phyloP scores from a whole-genome alignment of 1,140 invertebrate species.

The Trichomalopsis sarcophagae region DNA sequence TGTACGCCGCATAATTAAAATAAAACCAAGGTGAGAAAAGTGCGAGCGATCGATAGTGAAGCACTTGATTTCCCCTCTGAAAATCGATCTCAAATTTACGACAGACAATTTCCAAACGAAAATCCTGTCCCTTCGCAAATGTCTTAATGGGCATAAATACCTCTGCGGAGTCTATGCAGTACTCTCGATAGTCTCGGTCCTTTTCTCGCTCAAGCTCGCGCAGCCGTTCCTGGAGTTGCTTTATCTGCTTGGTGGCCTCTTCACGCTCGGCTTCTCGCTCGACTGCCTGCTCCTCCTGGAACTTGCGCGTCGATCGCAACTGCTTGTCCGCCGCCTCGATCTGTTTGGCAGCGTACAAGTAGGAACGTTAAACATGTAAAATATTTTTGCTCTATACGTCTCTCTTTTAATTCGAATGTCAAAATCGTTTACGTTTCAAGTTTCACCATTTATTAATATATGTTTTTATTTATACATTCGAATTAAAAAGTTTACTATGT shows the following conservation, averaged over 20 bases:
- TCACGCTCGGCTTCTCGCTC: conserved; percentile 87
- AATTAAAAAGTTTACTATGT: not conserved
- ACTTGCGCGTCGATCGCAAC: conserved; percentile 81
- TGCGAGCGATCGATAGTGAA: not conserved
- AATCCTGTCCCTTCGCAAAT: not conserved
- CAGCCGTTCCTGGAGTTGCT: conserved; percentile 78
- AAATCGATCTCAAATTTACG: no score
- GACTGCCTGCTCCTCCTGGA: conserved; percentile 86
- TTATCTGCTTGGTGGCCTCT: conserved; percentile 81
- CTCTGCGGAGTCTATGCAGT: conserved; percentile 69
- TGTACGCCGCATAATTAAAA: not conserved
- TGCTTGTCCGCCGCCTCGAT: conserved; percentile 88
- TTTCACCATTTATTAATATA: no score
- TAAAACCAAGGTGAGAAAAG: conserved; percentile 12
- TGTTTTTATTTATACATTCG: no score
- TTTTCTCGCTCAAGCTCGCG: conserved; percentile 79
- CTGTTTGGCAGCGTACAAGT: conserved; percentile 69
- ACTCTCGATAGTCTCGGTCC: conserved; percentile 65
- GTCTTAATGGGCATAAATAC: conserved; percentile 55
- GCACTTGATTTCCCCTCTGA: not conserved
- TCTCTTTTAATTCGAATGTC: no score
- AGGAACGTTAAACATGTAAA: not conserved
- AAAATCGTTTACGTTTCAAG: not conserved
- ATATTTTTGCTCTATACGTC: no score
- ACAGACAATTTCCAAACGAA: not conserved